Evolutionary conservation across 2,797 vertebrate species (phyloP).

Genomic region (Rhincodon typus): DNA sequence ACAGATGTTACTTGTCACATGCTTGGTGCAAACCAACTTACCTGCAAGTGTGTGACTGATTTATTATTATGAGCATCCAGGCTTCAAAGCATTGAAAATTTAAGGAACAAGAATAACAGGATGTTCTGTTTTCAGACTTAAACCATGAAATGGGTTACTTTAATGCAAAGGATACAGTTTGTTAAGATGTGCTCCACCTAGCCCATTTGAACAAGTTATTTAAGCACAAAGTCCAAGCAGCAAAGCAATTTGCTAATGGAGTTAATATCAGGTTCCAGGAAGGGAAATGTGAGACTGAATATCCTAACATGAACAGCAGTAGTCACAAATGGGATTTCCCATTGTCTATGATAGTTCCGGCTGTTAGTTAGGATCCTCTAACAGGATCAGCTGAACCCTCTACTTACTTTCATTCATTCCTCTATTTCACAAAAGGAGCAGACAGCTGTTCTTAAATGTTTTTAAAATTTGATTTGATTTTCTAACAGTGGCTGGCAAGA

Average conservation of each 20-base stretch:
- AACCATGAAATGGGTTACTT: too few species aligned
- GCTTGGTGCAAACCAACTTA: too few species aligned
- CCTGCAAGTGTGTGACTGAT: too few species aligned
- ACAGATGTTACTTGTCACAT: too few species aligned
- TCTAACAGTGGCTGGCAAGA: conserved; percentile 83
- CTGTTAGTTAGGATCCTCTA: too few species aligned
- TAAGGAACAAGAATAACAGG: too few species aligned
- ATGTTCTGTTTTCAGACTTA: too few species aligned
- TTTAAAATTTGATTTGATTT: neutral
- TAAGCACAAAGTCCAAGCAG: neutral
- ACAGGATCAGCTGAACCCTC: too few species aligned
- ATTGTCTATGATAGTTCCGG: neutral
- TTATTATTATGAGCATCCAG: too few species aligned
- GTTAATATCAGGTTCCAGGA: too few species aligned
- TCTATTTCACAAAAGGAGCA: neutral
- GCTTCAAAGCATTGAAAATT: too few species aligned
- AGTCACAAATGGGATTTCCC: neutral
- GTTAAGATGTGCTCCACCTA: neutral
- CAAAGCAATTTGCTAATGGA: too few species aligned
- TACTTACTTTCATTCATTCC: neutral
- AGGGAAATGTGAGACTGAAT: neutral
- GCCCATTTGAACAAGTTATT: neutral
- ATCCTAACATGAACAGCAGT: neutral
- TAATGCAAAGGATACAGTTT: neutral
- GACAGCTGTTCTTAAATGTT: neutral